These are phyloP conservation scores for Ditula angustiorana DNA, from an alignment of 2,888 invertebrate species.

Conservation along the genomic window DNA sequence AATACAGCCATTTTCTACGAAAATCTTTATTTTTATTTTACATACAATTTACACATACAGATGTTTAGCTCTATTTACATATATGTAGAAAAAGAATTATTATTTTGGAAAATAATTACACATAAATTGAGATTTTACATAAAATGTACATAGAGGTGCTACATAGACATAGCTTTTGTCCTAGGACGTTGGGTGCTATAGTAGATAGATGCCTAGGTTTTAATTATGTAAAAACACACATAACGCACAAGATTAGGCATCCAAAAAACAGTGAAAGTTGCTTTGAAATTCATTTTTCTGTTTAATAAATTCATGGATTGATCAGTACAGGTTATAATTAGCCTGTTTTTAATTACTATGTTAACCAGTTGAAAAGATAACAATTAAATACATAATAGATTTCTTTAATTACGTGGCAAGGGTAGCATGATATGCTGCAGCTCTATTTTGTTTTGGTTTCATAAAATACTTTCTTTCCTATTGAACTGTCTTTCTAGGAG, in stretches of 20 bases:
- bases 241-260: not conserved
- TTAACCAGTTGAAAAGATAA: too few relatives aligned
- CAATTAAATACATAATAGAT: too few relatives aligned
- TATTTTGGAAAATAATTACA: slow-evolving; percentile 56
- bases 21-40: slow-evolving; percentile 82
- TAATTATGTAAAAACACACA: slow-evolving; percentile 2
- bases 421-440: too few relatives aligned
- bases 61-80: slow-evolving; percentile 66
- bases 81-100: slow-evolving; percentile 64
- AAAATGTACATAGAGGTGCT: slow-evolving; percentile 33
- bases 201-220: not conserved
- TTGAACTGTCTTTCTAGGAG: too few relatives aligned
- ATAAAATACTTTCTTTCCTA: too few relatives aligned
- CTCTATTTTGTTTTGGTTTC: too few relatives aligned
- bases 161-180: not conserved
- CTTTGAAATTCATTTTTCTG: too few relatives aligned
- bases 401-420: too few relatives aligned
- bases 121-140: slow-evolving; percentile 60
- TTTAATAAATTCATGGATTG: too few relatives aligned
- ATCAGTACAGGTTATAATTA: too few relatives aligned
- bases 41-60: slow-evolving; percentile 75
- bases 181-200: not conserved
- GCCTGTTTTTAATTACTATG: too few relatives aligned
- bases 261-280: too few relatives aligned
- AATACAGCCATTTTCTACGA: slow-evolving; percentile 73